Percentiles rank a stretch among this genome's conserved stretches.
Evolutionary conservation across 2,888 invertebrate genomes (phyloP).

Genomic region (Ichneumoninae sp.): DNA sequence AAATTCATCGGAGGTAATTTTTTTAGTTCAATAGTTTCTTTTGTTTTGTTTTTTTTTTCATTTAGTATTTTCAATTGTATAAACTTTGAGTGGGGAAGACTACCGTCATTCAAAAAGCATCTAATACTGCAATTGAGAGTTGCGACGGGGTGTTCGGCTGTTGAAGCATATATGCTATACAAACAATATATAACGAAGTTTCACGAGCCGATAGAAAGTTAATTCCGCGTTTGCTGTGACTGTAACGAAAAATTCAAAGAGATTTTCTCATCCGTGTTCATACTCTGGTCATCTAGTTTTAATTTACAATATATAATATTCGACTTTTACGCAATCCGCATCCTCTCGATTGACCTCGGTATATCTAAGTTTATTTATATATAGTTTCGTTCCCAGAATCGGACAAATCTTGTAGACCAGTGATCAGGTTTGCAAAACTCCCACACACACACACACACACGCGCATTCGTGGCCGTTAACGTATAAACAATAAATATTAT

Average conservation of each 20-base stretch:
- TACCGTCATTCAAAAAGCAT: conserved; percentile 4
- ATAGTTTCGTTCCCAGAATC: conserved; percentile 9
- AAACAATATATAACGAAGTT: conserved; percentile 9
- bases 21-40: conserved; percentile 4
- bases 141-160: conserved; percentile 5
- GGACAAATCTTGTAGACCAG: conserved; percentile 10
- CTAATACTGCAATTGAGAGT: conserved; percentile 39
- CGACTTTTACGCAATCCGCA: background rate
- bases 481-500: conserved; percentile 74
- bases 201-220: conserved; percentile 16
- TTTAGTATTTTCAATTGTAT: background rate
- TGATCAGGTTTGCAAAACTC: conserved; percentile 28
- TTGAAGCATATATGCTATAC: background rate
- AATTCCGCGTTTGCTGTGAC: conserved; percentile 2
- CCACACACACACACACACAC: conserved; percentile 34
- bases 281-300: background rate
- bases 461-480: conserved; percentile 56
- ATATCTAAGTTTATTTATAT: conserved; percentile 13
- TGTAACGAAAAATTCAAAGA: background rate
- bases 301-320: conserved; percentile 10
- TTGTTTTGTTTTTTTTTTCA: background rate
- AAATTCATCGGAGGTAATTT: background rate
- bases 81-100: conserved; percentile 40
- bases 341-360: conserved; percentile 9
- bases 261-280: background rate